Percentiles rank a stretch among this genome's conserved stretches.
Conservation (phyloP, 1,140 invertebrate species). For the Zophobas morio region DNA sequence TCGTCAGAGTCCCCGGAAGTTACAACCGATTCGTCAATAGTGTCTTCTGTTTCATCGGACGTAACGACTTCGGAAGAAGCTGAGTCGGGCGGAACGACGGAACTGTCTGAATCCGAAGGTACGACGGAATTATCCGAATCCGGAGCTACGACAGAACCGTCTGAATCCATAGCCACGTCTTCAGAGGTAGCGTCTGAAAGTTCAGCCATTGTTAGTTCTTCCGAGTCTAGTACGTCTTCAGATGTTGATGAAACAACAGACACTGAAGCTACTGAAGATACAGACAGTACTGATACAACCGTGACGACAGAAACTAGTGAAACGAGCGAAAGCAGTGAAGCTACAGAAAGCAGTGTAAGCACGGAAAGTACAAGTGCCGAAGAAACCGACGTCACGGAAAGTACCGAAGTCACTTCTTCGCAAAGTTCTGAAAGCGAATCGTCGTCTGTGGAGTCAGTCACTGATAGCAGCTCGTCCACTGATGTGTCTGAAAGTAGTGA, state of each 20-base stretch:
- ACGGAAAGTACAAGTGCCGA: slow-evolving; percentile 46
- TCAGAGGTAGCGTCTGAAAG: slow-evolving; percentile 14
- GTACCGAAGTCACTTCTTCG: slow-evolving; percentile 28
- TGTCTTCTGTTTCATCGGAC: slow-evolving; percentile 49
- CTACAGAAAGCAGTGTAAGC: slow-evolving; percentile 33
- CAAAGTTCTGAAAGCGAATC: slow-evolving; percentile 50
- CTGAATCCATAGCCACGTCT: slow-evolving; percentile 1
- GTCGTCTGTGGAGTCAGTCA: slow-evolving; percentile 44
- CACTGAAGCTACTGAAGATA: slow-evolving; percentile 20
- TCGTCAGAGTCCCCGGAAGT: slow-evolving; percentile 41
- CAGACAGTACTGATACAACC: slow-evolving; percentile 42
- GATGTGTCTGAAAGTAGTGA: not conserved
- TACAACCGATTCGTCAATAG: slow-evolving; percentile 55
- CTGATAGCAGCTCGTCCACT: not conserved
- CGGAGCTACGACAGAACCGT: slow-evolving; percentile 47
- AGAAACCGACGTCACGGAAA: slow-evolving; percentile 5
- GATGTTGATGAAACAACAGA: slow-evolving; percentile 8
- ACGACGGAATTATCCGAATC: slow-evolving; percentile 41
- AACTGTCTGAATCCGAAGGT: slow-evolving; percentile 16
- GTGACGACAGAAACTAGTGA: slow-evolving; percentile 43
- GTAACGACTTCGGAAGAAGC: slow-evolving; percentile 53
- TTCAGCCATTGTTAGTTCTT: not conserved
- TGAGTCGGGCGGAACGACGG: slow-evolving; percentile 46
- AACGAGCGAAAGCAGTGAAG: slow-evolving; percentile 23
- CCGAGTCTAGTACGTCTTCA: not conserved